Base-by-base conservation (phyloP, 2,113 vertebrate genomes). In the Oenanthe oenanthe region DNA sequence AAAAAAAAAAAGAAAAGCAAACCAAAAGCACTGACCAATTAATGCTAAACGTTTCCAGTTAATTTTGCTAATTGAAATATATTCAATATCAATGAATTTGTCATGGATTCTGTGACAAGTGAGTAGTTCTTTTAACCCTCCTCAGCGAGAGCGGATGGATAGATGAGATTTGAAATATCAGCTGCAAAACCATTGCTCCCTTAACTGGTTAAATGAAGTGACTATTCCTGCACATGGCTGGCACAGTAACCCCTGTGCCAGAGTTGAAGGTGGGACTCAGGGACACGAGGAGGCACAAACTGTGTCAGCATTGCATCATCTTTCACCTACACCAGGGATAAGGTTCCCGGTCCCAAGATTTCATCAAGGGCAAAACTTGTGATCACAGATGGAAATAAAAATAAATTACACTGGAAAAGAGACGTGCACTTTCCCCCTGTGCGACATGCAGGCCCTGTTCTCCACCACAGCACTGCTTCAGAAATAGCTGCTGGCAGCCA, bases 351-450 rank as follows among this genome's bases (percentile, higher is more conserved):
- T 78, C 95, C 94, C 87, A 83, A 97, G 97, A 92, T 94, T 97
- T 97, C 97, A 95, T 89, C 7, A 22, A 97, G 96, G 96, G 97
- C 97, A 98, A 97, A 97, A 97, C 95, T 20, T 86, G 87, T 66
- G 96, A 95, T 96, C 96, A 93, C 74, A 93, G 93, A 95, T 34
- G 89, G 93, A 95, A 97, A 97, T 76, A 85, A 91, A 96, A 97
- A 97, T 94, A 97, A 98, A 98, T 97, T 93, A 91, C 81, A 88
- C 12, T 85, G 91, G 68, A 91, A 95, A 22, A 85, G 38, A 89
- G 94, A 92, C 29, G 6, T 36, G 68, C 48, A 38, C 90, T 96
- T 96, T 89, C 73, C 87, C 88, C 88, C 87, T 92, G 78, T 95
- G 95, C 96, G 95, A 81, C 68, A 94, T 16, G 65, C 91, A 74